Percentiles rank a stretch among this genome's conserved stretches.
Conservation (phyloP, 2,797 vertebrate species). For the Phyllotis vaccarum region DNA sequence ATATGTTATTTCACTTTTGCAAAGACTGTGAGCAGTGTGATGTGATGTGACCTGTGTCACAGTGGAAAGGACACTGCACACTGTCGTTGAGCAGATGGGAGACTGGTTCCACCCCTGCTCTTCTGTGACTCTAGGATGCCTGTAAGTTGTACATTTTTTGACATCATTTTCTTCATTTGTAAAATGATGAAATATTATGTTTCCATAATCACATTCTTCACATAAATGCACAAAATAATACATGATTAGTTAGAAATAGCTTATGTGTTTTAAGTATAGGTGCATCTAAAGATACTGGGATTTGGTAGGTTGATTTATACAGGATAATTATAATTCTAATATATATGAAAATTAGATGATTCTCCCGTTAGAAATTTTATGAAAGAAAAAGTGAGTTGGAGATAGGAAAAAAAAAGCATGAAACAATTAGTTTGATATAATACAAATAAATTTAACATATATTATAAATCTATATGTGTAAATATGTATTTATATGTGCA, state of each 20-base stretch:
- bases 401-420: neutral
- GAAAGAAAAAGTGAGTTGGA: neutral
- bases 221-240: neutral
- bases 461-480: neutral
- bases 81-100: neutral
- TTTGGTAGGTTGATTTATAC: neutral
- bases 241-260: neutral
- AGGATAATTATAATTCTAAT: neutral
- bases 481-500: neutral
- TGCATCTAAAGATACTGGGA: neutral
- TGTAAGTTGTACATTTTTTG: neutral
- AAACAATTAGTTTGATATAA: neutral
- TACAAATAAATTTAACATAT: neutral
- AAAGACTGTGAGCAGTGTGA: conserved; percentile 11
- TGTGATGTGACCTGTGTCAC: neutral
- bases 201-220: neutral
- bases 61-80: neutral
- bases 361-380: neutral
- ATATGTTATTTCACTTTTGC: conserved; percentile 31
- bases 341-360: neutral
- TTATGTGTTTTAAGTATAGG: neutral
- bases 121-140: neutral
- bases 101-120: neutral
- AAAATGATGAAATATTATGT: neutral
- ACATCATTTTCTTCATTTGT: neutral